These are phyloP conservation scores for Lepidurus apus DNA, from an alignment of 1,140 invertebrate genomes.

Conservation along the genomic window DNA sequence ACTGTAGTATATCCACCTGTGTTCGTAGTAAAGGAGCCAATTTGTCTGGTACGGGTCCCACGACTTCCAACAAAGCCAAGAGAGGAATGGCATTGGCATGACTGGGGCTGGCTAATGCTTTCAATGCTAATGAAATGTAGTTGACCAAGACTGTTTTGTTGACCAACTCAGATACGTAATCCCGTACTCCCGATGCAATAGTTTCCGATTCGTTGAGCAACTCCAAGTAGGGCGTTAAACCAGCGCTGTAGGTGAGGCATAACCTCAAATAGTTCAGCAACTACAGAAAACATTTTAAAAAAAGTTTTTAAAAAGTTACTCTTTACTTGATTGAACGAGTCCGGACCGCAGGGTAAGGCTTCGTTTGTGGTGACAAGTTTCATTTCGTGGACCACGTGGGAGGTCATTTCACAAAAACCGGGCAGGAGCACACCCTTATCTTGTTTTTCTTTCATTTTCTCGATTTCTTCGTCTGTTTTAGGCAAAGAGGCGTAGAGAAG, in stretches of 20 bases:
- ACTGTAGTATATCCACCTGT: slow-evolving; percentile 48
- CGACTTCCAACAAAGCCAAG: slow-evolving; percentile 64
- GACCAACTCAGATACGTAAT: slow-evolving; percentile 37
- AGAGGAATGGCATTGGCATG: slow-evolving; percentile 48
- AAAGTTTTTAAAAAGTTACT: neutral
- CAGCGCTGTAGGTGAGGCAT: slow-evolving; percentile 54
- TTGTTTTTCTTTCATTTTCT: slow-evolving; percentile 40
- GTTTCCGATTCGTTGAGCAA: slow-evolving; percentile 48
- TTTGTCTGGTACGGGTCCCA: slow-evolving; percentile 60
- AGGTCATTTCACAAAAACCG: slow-evolving; percentile 1
- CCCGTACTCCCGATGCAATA: slow-evolving; percentile 33
- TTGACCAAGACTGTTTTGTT: slow-evolving; percentile 29
- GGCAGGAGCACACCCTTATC: slow-evolving; percentile 45
- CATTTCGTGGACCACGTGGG: neutral
- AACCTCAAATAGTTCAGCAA: slow-evolving; percentile 69
- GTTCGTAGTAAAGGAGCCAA: slow-evolving; percentile 53
- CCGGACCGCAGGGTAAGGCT: neutral
- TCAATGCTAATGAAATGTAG: slow-evolving; percentile 38
- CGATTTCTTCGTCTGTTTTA: slow-evolving; percentile 36
- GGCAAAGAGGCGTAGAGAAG: slow-evolving; percentile 53
- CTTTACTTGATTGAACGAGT: neutral
- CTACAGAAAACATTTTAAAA: slow-evolving; percentile 46
- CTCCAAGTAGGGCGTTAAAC: slow-evolving; percentile 49
- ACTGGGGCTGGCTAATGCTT: slow-evolving; percentile 37
- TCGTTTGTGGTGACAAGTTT: neutral